Percentiles rank a stretch among this genome's conserved stretches.
These are phyloP conservation scores for Nipponia nippon DNA, from an alignment of 2,113 vertebrate genomes.

Conservation along the genomic window DNA sequence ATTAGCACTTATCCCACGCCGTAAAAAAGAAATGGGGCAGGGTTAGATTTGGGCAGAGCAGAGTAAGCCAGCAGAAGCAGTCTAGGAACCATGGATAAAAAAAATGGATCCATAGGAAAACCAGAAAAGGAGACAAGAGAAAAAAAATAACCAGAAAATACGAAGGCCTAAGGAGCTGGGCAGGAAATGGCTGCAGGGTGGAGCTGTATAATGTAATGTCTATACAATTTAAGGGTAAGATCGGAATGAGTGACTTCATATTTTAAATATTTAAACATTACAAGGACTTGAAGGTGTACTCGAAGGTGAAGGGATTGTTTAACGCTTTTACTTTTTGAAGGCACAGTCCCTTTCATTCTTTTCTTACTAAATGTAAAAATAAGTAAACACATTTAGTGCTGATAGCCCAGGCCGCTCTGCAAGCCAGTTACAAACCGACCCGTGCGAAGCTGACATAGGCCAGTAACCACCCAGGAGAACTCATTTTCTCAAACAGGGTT, in stretches of 20 bases:
- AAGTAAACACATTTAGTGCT: background rate
- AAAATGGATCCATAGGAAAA: background rate
- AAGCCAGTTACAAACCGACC: background rate
- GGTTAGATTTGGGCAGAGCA: background rate
- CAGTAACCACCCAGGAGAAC: background rate
- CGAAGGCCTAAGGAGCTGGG: background rate
- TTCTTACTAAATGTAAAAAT: background rate
- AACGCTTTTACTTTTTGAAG: background rate
- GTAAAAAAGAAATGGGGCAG: background rate
- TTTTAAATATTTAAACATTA: slow-evolving; percentile 20
- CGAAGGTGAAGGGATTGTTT: background rate
- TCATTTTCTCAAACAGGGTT: background rate
- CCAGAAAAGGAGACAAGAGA: background rate
- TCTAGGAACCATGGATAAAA: background rate
- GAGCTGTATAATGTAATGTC: background rate
- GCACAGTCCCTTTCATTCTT: background rate
- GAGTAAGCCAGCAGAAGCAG: background rate
- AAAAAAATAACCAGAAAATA: background rate
- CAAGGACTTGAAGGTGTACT: background rate
- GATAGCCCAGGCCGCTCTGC: background rate
- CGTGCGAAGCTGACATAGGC: background rate
- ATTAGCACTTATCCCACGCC: background rate
- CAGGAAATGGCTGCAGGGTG: slow-evolving; percentile 37
- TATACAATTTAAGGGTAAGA: background rate
- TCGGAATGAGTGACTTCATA: background rate